Conservation (phyloP, 2,888 invertebrate genomes). For the Dasypogon diadema region DNA sequence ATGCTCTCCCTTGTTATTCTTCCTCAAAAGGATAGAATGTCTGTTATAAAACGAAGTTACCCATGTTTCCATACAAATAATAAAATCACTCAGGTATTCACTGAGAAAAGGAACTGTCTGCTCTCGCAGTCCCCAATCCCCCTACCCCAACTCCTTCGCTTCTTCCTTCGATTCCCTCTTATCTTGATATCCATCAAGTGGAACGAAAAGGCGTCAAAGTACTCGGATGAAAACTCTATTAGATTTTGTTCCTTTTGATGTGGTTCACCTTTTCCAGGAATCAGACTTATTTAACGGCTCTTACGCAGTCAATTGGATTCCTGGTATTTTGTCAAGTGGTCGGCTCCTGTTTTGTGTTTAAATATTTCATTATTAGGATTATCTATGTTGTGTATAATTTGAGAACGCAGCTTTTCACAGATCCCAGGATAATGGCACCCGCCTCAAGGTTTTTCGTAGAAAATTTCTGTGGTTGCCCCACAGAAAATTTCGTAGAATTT, state of each 20-base stretch:
- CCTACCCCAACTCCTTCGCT: too few species aligned
- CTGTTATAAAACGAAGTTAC: too few species aligned
- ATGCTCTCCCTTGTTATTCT: too few species aligned
- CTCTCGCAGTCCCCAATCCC: too few species aligned
- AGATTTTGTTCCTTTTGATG: conserved; percentile 1
- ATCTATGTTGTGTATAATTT: too few species aligned
- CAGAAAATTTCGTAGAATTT: too few species aligned
- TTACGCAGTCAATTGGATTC: background rate
- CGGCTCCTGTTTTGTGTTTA: background rate
- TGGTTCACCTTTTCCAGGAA: background rate
- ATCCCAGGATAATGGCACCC: background rate
- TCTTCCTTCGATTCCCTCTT: background rate
- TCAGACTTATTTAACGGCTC: background rate
- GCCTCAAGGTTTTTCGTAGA: too few species aligned
- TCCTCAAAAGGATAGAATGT: too few species aligned
- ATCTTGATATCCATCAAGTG: background rate
- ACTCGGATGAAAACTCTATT: conserved; percentile 3
- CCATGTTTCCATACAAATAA: too few species aligned
- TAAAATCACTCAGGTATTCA: too few species aligned
- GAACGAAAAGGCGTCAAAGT: background rate
- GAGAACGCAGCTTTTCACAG: background rate
- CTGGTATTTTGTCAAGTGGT: background rate
- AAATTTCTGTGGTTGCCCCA: too few species aligned
- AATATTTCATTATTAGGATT: background rate
- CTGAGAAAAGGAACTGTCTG: too few species aligned